Percentiles rank a stretch among this genome's conserved stretches.
Conservation (phyloP, 2,113 vertebrate species). For the Macrotus californicus region DNA sequence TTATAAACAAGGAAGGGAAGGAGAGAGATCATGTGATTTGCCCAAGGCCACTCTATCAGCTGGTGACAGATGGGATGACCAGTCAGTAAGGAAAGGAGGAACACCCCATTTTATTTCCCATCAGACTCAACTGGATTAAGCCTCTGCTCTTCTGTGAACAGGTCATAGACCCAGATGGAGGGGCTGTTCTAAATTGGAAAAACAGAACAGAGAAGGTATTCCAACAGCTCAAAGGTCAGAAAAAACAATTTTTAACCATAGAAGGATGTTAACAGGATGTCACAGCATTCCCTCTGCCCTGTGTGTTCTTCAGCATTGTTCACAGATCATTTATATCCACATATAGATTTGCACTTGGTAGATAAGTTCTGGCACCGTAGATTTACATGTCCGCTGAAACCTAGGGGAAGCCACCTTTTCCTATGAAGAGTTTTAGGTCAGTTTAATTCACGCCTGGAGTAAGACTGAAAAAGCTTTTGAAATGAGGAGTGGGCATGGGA, state of each 20-base stretch:
- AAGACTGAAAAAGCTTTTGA: background rate
- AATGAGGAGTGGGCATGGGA: background rate
- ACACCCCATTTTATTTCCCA: background rate
- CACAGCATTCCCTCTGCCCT: background rate
- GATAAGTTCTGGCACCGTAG: background rate
- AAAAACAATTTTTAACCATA: background rate
- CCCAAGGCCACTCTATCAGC: background rate
- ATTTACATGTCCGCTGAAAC: background rate
- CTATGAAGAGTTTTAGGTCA: background rate
- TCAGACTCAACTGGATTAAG: background rate
- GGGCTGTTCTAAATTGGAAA: background rate
- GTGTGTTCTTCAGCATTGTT: background rate
- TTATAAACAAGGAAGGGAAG: background rate
- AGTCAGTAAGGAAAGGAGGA: background rate
- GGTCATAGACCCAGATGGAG: background rate
- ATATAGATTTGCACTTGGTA: background rate
- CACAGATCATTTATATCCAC: background rate
- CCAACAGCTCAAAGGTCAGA: background rate
- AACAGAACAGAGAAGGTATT: background rate
- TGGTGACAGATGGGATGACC: background rate
- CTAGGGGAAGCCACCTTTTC: background rate
- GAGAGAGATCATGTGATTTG: background rate
- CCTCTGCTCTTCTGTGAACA: background rate
- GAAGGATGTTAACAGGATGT: background rate
- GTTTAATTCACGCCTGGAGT: background rate